Conservation (phyloP, 2,113 vertebrate species). For the Lasiurus cinereus region DNA sequence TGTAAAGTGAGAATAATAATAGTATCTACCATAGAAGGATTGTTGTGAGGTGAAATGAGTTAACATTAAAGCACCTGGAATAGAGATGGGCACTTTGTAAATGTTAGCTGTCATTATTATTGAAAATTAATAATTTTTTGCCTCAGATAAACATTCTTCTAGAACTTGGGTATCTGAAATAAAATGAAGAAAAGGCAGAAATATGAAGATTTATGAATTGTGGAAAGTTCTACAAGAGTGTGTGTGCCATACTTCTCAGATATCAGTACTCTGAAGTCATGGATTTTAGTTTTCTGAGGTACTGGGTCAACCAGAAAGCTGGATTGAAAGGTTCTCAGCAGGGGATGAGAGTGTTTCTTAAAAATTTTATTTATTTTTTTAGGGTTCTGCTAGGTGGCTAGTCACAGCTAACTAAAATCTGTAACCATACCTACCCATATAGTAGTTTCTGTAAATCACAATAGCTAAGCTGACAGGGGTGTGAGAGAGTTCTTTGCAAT, state of each 20-base stretch:
- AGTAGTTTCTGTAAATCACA: slow-evolving; percentile 39
- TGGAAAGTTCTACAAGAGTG: neutral
- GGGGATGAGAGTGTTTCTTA: neutral
- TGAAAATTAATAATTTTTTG: slow-evolving; percentile 3
- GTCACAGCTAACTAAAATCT: slow-evolving; percentile 46
- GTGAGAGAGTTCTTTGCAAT: slow-evolving; percentile 49
- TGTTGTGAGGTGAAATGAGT: neutral
- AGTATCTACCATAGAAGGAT: neutral
- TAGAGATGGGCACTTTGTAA: neutral
- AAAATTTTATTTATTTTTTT: neutral
- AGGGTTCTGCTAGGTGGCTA: neutral
- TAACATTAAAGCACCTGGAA: neutral
- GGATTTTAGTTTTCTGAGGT: neutral
- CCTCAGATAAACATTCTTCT: neutral
- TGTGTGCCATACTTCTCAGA: neutral
- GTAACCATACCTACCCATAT: slow-evolving; percentile 27
- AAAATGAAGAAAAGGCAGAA: neutral
- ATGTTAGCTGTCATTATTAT: neutral
- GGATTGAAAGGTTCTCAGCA: neutral
- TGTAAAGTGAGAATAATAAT: neutral
- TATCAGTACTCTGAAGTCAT: neutral
- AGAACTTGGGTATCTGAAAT: neutral
- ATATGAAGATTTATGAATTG: neutral
- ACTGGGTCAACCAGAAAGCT: neutral
- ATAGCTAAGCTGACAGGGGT: neutral